Percentiles rank a stretch among this genome's conserved stretches.
Evolutionary conservation across 2,797 vertebrate species (phyloP).

Genomic region (Cynodonichthys magdalenae): DNA sequence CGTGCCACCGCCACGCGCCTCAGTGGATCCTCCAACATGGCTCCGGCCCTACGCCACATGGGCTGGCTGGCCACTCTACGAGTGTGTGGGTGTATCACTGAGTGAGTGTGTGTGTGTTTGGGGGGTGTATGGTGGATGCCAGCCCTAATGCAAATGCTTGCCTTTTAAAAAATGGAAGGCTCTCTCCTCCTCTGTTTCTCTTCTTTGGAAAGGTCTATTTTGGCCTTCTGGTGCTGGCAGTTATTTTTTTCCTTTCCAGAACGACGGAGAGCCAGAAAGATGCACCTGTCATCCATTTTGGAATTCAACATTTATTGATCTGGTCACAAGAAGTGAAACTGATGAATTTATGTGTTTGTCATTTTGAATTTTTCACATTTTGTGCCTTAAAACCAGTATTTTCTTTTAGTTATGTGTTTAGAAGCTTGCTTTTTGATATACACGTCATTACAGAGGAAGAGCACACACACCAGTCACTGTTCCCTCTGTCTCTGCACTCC

Average conservation of each 20-base stretch:
- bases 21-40: slow-evolving; percentile 81
- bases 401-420: slow-evolving; percentile 21
- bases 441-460: slow-evolving; percentile 14
- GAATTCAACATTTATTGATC: slow-evolving; percentile 75
- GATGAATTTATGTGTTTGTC: slow-evolving; percentile 32
- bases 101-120: slow-evolving; percentile 33
- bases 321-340: slow-evolving; percentile 55
- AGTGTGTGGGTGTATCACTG: slow-evolving; percentile 45
- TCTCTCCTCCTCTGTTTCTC: slow-evolving; percentile 73
- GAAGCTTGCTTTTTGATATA: slow-evolving; percentile 18
- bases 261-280: slow-evolving; percentile 75
- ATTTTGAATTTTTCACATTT: slow-evolving; percentile 25
- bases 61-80: slow-evolving; percentile 63
- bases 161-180: slow-evolving; percentile 76
- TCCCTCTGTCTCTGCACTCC: slow-evolving; percentile 68
- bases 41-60: slow-evolving; percentile 79
- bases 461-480: slow-evolving; percentile 48
- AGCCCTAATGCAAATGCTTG: slow-evolving; percentile 81
- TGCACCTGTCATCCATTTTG: slow-evolving; percentile 84
- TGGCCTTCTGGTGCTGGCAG: slow-evolving; percentile 79
- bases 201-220: slow-evolving; percentile 76
- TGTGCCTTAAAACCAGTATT: slow-evolving; percentile 14
- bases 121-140: slow-evolving; percentile 70
- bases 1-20: slow-evolving; percentile 67
- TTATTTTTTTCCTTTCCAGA: slow-evolving; percentile 67